Conservation (phyloP, 2,113 vertebrate genomes). For the Chloebia gouldiae region DNA sequence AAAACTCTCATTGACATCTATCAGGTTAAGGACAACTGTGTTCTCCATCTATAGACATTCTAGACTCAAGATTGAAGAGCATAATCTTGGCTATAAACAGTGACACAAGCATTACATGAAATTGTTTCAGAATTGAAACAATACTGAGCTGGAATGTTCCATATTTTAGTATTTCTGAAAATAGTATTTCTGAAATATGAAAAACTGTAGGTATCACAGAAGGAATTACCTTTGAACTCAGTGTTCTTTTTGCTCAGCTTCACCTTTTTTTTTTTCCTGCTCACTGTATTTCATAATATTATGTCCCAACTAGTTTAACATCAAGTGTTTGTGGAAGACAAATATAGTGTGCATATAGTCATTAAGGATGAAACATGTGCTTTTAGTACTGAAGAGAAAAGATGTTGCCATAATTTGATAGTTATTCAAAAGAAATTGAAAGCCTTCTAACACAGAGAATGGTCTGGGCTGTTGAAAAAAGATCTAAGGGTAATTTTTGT, state of each 20-base stretch:
- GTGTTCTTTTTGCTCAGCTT: not conserved
- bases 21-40: not conserved
- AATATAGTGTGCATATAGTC: not conserved
- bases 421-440: not conserved
- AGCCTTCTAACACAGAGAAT: not conserved
- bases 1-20: not conserved
- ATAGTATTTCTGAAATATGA: too few species aligned
- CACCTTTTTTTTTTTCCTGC: not conserved
- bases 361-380: not conserved
- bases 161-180: not conserved
- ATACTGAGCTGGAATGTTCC: not conserved
- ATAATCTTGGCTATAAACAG: not conserved
- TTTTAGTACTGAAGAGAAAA: not conserved
- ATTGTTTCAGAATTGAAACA: not conserved
- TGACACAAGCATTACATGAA: not conserved
- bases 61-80: not conserved
- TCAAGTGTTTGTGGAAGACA: not conserved
- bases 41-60: not conserved
- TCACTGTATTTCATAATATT: not conserved
- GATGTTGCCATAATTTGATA: not conserved
- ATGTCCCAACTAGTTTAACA: not conserved
- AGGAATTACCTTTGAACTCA: not conserved
- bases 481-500: slow-evolving; percentile 30
- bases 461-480: not conserved
- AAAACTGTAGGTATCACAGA: not conserved